These are phyloP conservation scores for Arvicanthis niloticus DNA, from an alignment of 2,113 vertebrate genomes.

Conservation along the genomic window DNA sequence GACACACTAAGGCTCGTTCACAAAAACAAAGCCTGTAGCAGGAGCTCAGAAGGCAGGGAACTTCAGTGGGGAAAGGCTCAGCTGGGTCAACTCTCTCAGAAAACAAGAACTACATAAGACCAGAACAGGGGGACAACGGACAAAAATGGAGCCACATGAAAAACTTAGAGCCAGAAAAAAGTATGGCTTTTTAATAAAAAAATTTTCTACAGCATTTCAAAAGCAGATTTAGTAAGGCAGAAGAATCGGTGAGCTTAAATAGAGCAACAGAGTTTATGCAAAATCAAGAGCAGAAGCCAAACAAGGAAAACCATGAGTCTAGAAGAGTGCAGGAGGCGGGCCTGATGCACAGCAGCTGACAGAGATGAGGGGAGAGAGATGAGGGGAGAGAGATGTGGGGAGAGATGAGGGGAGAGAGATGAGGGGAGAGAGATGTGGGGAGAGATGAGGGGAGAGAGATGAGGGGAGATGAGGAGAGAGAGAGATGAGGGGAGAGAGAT, in stretches of 20 bases:
- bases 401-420: too few relatives aligned
- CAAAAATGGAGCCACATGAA: background rate
- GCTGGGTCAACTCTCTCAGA: background rate
- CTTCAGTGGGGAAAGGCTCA: background rate
- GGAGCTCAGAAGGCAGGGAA: background rate
- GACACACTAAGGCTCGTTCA: background rate
- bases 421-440: too few relatives aligned
- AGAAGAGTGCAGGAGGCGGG: too few relatives aligned
- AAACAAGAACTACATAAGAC: background rate
- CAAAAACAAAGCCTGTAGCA: background rate
- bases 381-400: background rate
- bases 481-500: too few relatives aligned
- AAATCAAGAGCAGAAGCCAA: background rate
- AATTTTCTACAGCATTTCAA: background rate
- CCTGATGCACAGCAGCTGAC: background rate
- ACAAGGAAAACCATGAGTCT: background rate
- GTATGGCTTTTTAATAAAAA: background rate
- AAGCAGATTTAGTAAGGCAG: background rate
- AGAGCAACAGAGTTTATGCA: background rate
- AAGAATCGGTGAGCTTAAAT: background rate
- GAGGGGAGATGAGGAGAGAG: too few relatives aligned
- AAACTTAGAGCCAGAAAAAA: background rate
- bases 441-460: too few relatives aligned
- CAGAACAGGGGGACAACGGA: background rate
- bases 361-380: too few relatives aligned